Base-by-base conservation (phyloP, 2,797 vertebrate genomes). In the Enteromius mattozi region DNA sequence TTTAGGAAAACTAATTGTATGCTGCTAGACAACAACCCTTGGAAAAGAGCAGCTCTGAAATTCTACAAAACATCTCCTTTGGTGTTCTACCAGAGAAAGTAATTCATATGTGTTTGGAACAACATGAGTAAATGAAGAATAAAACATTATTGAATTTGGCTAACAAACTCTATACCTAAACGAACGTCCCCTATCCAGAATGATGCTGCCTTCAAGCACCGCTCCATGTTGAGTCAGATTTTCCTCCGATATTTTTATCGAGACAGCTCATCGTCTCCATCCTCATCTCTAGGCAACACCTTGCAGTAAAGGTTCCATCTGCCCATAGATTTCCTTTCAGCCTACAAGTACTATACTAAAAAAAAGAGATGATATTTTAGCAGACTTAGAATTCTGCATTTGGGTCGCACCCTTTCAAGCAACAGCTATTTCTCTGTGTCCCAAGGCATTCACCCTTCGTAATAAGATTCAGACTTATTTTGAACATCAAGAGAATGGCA, bases 281-380 rank as follows among this genome's bases (percentile, higher is more conserved):
- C 47, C 77, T 49, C 77, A 86, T 89, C 83, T 82, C 87, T 86
- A 87, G 83, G 87, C 87, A 87, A 85, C 86, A 89, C 87, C 76
- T 89, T 83, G 82, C 70, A 88, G 80, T 81, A 86, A 83, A 81
- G 47, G 72, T 47, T 88, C 80, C 83, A 88, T 88, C 86, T 89
- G 87, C 81, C 68, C 68, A 47, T 85, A 47, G 70, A 81, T 88
- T 86, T 81, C 74, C 47, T 72, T 89, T 79, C 77, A 63, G 76
- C 47, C 80, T 63, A 63, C n/a, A 51, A 83, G 63, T 75, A 69
- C 68, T 42, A 56, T 76, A 42, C 74, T 75, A 63, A 65, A 35
- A 65, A 9, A 35, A 63, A 59, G 42, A 75, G 17, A 37, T 24
- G 61, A 85, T 74, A 59, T 76, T 76, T 81, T 72, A 72, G 65